Evolutionary conservation across 2,888 invertebrate species (phyloP), one percentile per base, ranked within the genome.

Genomic region (Papilio demoleus): DNA sequence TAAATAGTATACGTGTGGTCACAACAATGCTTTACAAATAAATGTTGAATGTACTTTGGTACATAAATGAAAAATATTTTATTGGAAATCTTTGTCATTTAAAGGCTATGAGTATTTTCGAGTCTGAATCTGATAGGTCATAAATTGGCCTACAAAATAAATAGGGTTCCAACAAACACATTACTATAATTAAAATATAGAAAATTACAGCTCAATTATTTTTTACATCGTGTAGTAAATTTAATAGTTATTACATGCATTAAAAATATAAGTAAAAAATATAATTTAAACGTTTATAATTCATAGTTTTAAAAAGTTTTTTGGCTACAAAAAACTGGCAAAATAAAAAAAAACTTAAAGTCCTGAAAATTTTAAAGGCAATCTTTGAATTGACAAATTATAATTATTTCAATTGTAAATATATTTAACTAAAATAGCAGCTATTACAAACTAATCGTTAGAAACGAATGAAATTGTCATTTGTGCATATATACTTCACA

Each of bases 101-200:
- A 59, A 53, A 53, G 19, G 34, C 59, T 22, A 24, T 59, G 59
- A 61, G 40, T 63, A 34, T 63, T 63, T 63, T 36, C 63, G 36
- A 36, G 50, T 50, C 47, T 50, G 63, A 47, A 24, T n/a, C 34
- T 2, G 47, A 63, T 63, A 36, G 63, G 63, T 36, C 47, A 63
- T 63, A 63, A 63, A 63, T 63, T 50, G 34, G 22, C 31, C 11
- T 22, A 50, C 50, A 50, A 62, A 62, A 63, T 47, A 19, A 34
- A 62, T 50, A 36, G 50, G 22, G 50, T n/a, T 36, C 47, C 12
- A 50, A 50, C 63, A 63, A 63, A 63, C 22, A 63, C 47, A 63
- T 63, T 47, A 63, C 6, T 22, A 14, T 63, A 63, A 63, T 38
- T 36, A 8, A 34, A 63, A 36, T 63, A 47, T 22, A 50, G 22